Evolutionary conservation across 2,888 invertebrate genomes (phyloP).

Genomic region (Dryobota labecula): DNA sequence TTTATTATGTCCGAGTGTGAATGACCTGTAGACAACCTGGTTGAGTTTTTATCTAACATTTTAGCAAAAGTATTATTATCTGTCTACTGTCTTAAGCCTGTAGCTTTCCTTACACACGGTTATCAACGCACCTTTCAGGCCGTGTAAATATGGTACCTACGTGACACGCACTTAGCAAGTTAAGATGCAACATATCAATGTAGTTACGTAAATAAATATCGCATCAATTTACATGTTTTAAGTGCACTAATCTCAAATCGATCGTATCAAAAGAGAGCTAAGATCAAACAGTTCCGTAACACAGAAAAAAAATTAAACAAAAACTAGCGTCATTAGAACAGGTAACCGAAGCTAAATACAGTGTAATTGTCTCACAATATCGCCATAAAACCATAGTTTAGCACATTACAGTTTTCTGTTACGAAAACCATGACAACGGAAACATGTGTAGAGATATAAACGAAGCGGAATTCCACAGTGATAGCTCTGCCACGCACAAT

Average conservation of each 20-base stretch:
- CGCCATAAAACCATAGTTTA: constrained; percentile 38
- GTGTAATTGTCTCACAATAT: constrained; percentile 41
- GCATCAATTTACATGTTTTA: not conserved
- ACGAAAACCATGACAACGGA: constrained; percentile 58
- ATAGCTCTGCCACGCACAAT: constrained; percentile 36
- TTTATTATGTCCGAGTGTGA: constrained; percentile 17
- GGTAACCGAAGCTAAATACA: constrained; percentile 31
- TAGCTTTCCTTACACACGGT: constrained; percentile 21
- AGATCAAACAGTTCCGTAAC: constrained; percentile 23
- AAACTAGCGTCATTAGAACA: constrained; percentile 13
- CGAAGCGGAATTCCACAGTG: constrained; percentile 64
- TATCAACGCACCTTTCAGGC: constrained; percentile 37
- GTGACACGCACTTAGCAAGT: not conserved
- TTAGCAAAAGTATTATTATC: constrained; percentile 10
- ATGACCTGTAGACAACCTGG: constrained; percentile 26
- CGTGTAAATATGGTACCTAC: constrained; percentile 24
- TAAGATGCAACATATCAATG: constrained; percentile 1
- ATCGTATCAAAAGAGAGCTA: constrained; percentile 2
- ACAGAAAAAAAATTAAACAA: constrained; percentile 6
- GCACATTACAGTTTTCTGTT: constrained; percentile 47
- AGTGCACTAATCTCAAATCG: constrained; percentile 25
- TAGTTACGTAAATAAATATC: constrained; percentile 2
- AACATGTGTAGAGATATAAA: constrained; percentile 68
- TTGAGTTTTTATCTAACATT: constrained; percentile 25
- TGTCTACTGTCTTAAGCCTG: constrained; percentile 13